Base-by-base conservation (phyloP, 1,140 invertebrate genomes). In the Anoplophora glabripennis region DNA sequence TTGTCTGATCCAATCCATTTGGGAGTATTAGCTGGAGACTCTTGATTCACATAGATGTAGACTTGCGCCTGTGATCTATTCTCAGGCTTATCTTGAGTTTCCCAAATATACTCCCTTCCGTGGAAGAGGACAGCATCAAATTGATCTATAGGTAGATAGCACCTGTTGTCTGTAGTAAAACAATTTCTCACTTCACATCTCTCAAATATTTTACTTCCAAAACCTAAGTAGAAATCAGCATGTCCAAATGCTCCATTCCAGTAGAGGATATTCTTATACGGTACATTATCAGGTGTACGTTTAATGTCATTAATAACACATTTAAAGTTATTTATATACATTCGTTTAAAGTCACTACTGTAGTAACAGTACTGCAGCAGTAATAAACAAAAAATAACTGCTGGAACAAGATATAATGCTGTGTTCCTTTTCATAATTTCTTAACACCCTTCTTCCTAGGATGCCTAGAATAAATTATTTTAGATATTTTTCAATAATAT, bases 61-160 rank as follows among this genome's bases (percentile, higher is more conserved):
- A 52, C 14, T 49, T 64, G 62, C 9, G 48, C 28, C 15, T 53
- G 12, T 11, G 34, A 45, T 17, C 62, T 58, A 41, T 57, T 35
- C 48, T 12, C 44, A 10, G 62, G 62, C 28, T 53, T 34, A n/a
- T 40, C 53, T n/a, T 58, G 28, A 11, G 37, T 11, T 35, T 36
- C 38, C 5, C 8, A 14, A 14, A 15, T 21, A 18, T 36, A 59
- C 28, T 64, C 58, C 1, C 47, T 41, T 2, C 47, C 53, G 34
- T 64, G 62, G 41, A 61, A 64, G 15, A 64, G 11, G 7, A 64
- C 14, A 3, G 62, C 62, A 14, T 60, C 53, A 52, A 57, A 64
- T 21, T 61, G 15, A 9, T 53, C 57, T 3, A 64, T 9, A 14
- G 33, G 36, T 35, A 53, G 33, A 28, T 34, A 18, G 18, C 35